These are phyloP conservation scores for Scomber japonicus DNA, from an alignment of 2,113 vertebrate species.

Conservation along the genomic window DNA sequence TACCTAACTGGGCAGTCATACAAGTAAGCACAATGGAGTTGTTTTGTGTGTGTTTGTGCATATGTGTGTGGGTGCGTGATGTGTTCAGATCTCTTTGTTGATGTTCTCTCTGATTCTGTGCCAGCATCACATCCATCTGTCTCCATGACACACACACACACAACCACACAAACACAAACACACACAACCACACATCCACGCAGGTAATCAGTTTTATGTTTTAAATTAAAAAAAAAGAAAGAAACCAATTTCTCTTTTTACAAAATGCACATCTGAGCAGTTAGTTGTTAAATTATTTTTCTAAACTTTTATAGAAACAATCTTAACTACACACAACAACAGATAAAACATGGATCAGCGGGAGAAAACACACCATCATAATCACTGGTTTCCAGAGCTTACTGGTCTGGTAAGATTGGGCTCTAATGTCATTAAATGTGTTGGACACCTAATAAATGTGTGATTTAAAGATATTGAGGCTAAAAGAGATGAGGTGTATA, in stretches of 20 bases:
- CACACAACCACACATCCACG: constrained; percentile 24
- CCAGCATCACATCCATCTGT: constrained; percentile 83
- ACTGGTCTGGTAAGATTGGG: neutral
- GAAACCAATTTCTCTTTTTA: neutral
- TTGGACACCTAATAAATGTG: neutral
- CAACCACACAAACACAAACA: constrained; percentile 22
- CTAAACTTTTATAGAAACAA: constrained; percentile 1
- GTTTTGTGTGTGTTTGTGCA: constrained; percentile 5
- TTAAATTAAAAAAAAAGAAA: constrained; percentile 12
- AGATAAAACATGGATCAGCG: neutral
- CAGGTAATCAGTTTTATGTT: constrained; percentile 17
- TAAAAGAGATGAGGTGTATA: neutral
- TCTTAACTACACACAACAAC: neutral
- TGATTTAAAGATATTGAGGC: neutral
- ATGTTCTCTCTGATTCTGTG: constrained; percentile 76
- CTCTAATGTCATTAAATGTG: neutral
- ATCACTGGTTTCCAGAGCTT: neutral
- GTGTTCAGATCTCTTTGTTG: constrained; percentile 80
- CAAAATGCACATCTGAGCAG: constrained; percentile 6
- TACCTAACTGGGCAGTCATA: constrained; percentile 47
- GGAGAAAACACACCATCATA: neutral
- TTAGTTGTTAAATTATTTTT: constrained; percentile 4
- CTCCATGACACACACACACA: constrained; percentile 52
- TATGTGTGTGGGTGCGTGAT: constrained; percentile 49
- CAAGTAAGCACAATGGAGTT: constrained; percentile 45